A percentile compares a stretch with the other conserved stretches of the same genome.
Conservation (phyloP, 2,113 vertebrate genomes). For the Emberiza fucata region DNA sequence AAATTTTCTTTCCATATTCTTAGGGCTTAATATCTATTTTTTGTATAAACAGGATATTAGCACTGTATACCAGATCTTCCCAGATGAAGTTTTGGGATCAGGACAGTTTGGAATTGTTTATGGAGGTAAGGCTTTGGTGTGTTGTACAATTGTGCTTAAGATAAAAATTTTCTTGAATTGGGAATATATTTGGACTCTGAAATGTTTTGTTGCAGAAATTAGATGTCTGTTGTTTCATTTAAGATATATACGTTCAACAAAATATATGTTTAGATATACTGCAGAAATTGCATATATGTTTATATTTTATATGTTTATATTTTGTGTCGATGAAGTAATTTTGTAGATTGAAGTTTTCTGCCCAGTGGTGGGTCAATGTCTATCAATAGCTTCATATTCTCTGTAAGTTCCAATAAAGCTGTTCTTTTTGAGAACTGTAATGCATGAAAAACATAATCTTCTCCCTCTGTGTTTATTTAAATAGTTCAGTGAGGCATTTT, state of each 20-base stretch:
- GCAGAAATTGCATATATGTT: too few relatives aligned
- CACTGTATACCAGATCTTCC: slow-evolving; percentile 96
- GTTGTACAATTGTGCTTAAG: background rate
- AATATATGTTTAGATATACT: background rate
- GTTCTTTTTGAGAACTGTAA: background rate
- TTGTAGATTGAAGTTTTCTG: background rate
- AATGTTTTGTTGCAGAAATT: background rate
- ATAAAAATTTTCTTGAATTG: background rate
- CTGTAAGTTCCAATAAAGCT: background rate
- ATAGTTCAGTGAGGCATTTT: background rate
- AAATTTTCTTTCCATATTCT: background rate
- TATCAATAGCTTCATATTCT: background rate
- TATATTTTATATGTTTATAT: background rate
- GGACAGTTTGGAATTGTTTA: slow-evolving; percentile 99
- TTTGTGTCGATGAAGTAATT: background rate
- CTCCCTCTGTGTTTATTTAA: background rate
- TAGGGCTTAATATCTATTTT: slow-evolving; percentile 5
- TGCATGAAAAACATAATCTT: background rate
- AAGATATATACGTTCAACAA: background rate
- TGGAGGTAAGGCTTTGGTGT: slow-evolving; percentile 80
- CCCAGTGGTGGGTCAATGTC: background rate
- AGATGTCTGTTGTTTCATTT: background rate
- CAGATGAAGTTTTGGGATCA: slow-evolving; percentile 94
- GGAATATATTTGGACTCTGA: background rate
- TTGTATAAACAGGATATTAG: slow-evolving; percentile 87